Conservation (phyloP, 2,113 vertebrate genomes). For the Panurus biarmicus region DNA sequence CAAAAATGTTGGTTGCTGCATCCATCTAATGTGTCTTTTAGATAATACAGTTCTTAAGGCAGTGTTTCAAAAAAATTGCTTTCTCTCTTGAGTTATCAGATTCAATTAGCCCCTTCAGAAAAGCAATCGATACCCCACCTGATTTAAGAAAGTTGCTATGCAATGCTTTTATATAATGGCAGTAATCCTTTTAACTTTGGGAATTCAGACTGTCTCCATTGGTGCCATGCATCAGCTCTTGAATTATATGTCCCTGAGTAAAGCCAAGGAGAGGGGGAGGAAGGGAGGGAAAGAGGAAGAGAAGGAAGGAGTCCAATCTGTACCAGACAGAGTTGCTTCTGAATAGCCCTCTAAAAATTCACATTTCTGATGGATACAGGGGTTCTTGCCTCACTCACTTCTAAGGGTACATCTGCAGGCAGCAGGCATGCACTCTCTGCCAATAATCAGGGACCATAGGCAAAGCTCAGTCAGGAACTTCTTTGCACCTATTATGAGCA, state of each 20-base stretch:
- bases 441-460: background rate
- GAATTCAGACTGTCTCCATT: background rate
- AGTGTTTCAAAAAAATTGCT: conserved; percentile 9
- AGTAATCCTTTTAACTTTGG: background rate
- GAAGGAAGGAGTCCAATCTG: background rate
- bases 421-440: background rate
- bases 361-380: background rate
- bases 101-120: conserved; percentile 24
- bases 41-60: background rate
- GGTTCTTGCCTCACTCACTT: background rate
- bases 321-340: background rate
- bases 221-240: background rate
- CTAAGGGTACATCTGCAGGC: background rate
- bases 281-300: background rate
- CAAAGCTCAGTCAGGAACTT: background rate
- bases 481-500: background rate
- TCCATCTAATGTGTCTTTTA: background rate
- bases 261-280: background rate
- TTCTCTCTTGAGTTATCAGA: conserved; percentile 17
- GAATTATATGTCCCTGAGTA: background rate
- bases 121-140: background rate
- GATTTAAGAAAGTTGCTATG: conserved; percentile 20
- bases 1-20: background rate
- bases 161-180: background rate
- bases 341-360: background rate